These are phyloP conservation scores for Vimba vimba DNA, from an alignment of 2,113 vertebrate species.

Conservation along the genomic window DNA sequence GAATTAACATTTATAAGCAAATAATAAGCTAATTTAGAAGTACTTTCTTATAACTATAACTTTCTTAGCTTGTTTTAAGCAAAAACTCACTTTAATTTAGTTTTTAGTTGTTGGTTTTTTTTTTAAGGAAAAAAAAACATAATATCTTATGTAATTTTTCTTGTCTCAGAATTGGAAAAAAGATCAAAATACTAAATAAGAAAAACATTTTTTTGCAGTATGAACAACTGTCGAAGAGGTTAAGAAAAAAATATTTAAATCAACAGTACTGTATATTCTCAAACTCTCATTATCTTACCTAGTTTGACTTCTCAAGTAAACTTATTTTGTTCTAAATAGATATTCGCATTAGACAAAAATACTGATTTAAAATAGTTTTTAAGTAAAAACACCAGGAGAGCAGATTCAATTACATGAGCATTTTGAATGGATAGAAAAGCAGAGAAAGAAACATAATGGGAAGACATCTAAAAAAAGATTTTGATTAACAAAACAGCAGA, in stretches of 20 bases:
- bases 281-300: background rate
- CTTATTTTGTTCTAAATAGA: background rate
- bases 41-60: no score
- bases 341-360: background rate
- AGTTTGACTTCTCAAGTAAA: background rate
- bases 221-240: background rate
- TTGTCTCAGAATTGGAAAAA: no score
- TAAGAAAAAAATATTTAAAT: background rate
- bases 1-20: no score
- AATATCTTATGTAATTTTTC: no score
- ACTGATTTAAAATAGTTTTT: background rate
- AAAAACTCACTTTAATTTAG: no score
- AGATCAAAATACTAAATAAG: no score
- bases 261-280: background rate
- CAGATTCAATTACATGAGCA: background rate
- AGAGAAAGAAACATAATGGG: background rate
- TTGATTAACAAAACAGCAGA: background rate
- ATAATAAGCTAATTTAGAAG: no score
- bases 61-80: no score
- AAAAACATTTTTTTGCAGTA: no score
- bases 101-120: no score
- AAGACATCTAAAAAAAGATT: background rate
- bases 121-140: no score
- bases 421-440: background rate
- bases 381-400: background rate